Conservation (phyloP, 2,113 vertebrate genomes). For the Columba livia region DNA sequence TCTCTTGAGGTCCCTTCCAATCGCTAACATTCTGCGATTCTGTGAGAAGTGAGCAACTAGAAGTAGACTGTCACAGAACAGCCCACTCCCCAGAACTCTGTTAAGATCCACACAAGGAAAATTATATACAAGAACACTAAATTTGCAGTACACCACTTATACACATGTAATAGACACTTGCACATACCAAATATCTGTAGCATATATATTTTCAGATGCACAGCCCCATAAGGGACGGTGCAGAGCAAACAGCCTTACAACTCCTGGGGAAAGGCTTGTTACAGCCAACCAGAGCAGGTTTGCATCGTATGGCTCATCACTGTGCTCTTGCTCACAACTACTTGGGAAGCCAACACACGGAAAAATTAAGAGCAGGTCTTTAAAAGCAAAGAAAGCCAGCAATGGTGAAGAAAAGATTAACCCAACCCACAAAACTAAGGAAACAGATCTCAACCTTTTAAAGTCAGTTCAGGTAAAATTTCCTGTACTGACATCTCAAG, state of each 20-base stretch:
- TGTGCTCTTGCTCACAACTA: background rate
- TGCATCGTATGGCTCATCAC: background rate
- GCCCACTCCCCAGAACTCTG: background rate
- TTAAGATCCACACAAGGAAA: background rate
- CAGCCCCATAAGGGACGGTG: background rate
- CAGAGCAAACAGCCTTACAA: background rate
- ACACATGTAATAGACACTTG: background rate
- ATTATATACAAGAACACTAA: fast-evolving
- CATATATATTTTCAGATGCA: background rate
- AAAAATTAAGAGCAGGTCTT: background rate
- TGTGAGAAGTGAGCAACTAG: background rate
- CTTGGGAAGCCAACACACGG: background rate
- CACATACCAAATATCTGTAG: background rate
- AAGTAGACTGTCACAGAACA: background rate
- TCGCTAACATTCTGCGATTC: no score
- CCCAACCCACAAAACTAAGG: background rate
- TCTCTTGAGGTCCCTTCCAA: no score
- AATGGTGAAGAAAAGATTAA: background rate
- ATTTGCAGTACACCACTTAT: background rate
- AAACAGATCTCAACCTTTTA: background rate
- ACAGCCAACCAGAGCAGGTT: background rate
- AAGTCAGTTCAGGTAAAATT: background rate
- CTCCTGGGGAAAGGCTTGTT: background rate
- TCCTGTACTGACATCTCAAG: background rate
- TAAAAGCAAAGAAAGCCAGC: background rate